These are phyloP conservation scores for Xiphorhynchus elegans DNA, from an alignment of 2,113 vertebrate genomes.

Conservation along the genomic window DNA sequence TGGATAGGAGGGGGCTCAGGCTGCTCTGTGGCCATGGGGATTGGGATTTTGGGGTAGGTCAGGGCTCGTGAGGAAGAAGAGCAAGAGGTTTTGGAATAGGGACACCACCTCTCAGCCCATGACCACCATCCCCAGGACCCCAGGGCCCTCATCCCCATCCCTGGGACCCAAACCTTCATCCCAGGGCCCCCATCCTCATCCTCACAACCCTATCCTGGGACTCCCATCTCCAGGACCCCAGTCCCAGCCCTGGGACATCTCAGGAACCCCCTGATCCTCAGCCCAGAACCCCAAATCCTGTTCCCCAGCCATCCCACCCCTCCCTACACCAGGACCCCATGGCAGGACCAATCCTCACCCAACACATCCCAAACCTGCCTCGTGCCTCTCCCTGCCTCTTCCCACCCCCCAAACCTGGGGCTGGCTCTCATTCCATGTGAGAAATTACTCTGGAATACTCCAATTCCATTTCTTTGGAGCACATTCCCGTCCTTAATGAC, in stretches of 20 bases:
- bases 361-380: neutral
- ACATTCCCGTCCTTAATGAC: neutral
- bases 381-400: rapidly evolving
- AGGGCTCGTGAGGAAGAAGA: neutral
- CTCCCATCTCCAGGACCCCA: neutral
- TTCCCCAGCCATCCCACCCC: neutral
- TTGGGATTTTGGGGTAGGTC: neutral
- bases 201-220: neutral
- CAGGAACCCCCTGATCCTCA: neutral
- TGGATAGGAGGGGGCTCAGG: neutral
- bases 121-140: too few species aligned
- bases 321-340: neutral
- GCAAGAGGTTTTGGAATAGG: neutral
- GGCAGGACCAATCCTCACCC: neutral
- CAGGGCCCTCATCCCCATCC: neutral
- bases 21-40: rapidly evolving
- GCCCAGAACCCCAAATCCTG: rapidly evolving
- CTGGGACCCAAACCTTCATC: neutral
- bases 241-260: neutral
- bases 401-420: neutral
- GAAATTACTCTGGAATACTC: neutral
- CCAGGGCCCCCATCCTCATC: neutral
- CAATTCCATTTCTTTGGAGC: neutral
- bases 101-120: neutral
- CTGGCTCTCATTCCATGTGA: neutral